Evolutionary conservation across 1,140 invertebrate species (phyloP).

Genomic region (Zaprionus taronus): DNA sequence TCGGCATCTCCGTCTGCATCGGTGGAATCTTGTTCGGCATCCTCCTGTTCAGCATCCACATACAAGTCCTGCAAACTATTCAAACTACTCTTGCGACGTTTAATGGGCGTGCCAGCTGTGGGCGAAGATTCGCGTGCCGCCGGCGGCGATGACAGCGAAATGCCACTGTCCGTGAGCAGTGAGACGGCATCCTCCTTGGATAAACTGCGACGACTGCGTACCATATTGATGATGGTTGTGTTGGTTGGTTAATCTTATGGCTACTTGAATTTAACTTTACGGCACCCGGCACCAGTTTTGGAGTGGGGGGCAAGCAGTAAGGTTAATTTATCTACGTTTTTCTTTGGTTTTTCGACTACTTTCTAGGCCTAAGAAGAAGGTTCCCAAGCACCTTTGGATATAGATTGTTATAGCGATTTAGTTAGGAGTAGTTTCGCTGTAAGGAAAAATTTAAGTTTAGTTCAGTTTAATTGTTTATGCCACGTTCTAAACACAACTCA

Average conservation of each 20-base stretch:
- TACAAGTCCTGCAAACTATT: conserved; percentile 52
- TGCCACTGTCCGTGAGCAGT: conserved; percentile 72
- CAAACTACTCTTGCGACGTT: conserved; percentile 67
- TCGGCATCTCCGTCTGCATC: conserved; percentile 46
- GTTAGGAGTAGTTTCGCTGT: conserved; percentile 57
- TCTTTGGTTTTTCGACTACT: conserved; percentile 40
- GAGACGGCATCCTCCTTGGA: conserved; percentile 79
- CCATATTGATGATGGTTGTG: conserved; percentile 53
- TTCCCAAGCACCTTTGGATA: conserved; percentile 66
- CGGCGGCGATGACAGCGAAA: conserved; percentile 79
- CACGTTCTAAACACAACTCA: conserved; percentile 51
- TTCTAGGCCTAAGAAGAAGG: conserved; percentile 16
- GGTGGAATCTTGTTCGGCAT: conserved; percentile 19
- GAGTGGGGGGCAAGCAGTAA: conserved; percentile 1
- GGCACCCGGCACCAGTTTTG: conserved; percentile 62
- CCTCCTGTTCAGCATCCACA: conserved; percentile 14
- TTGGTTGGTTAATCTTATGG: conserved; percentile 35
- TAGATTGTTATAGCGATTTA: conserved; percentile 50
- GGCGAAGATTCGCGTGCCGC: conserved; percentile 56
- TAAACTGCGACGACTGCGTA: conserved; percentile 76
- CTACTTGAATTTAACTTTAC: conserved; percentile 30
- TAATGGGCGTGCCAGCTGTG: conserved; percentile 18
- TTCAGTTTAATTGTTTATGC: conserved; percentile 57
- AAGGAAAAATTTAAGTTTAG: conserved; percentile 69
- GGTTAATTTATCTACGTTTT: conserved; percentile 59